Base-by-base conservation (phyloP, 37 sponge, comb jelly and placozoan genomes). In the Oopsacas minuta region DNA sequence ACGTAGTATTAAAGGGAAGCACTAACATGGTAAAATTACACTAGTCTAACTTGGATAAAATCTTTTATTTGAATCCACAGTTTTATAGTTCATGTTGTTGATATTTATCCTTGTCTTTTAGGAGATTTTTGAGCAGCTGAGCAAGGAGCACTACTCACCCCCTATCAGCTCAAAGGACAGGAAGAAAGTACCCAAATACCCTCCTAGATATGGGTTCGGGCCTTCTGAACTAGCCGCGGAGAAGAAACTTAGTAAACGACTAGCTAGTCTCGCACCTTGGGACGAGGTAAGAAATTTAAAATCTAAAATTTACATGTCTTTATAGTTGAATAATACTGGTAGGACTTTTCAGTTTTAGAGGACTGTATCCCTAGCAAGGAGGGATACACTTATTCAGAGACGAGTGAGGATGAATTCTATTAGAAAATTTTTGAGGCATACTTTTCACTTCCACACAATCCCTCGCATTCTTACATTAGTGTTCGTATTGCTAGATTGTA, bases 51-150 rank as follows among this genome's bases (percentile, higher is more conserved):
- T 42, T 17, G 49, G 8, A 42, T 42, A 42, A 8, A 42, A 17
- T 17, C 49, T n/a, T n/a, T n/a, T n/a, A n/a, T n/a, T n/a, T n/a
- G n/a, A n/a, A n/a, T n/a, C n/a, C n/a, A n/a, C 49, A 42, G 49
- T 42, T 8, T 42, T 42, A 42, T 42, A 42, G 8, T 42, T 42
- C n/a, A n/a, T n/a, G 49, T 8, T 42, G 8, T 8, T 42, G 49
- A 42, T 17, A 15, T 42, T 42, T 42, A 42, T 42, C 49, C 49
- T 15, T 42, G 15, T 17, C 49, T 42, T 42, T 42, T 61, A 61
- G 75, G 75, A 61, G 5, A 61, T 61, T n/a, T 61, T 61, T 12
- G 75, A 61, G 75, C 75, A 61, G 75, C 75, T 61, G 28, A 61
- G 30, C 22, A 3, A 12, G 75, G 75, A 61, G 17, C 75, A 61